Percentiles rank a stretch among this genome's conserved stretches.
Evolutionary conservation across 2,797 vertebrate genomes (phyloP).

Genomic region (Euphonia xanthogaster): DNA sequence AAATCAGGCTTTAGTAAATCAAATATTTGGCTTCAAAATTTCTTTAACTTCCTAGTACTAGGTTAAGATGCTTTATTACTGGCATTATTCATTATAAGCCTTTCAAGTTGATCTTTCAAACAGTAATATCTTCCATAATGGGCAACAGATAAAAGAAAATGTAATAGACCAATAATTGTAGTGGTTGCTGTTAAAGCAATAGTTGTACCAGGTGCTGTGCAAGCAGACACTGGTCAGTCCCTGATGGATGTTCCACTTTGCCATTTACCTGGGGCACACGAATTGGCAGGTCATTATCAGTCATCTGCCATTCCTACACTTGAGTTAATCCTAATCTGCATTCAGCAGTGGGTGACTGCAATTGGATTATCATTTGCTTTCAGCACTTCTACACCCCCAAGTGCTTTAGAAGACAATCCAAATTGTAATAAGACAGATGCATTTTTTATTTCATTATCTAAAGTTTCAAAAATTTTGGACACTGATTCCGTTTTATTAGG

Average conservation of each 20-base stretch:
- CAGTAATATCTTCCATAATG: background rate
- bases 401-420: background rate
- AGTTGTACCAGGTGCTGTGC: background rate
- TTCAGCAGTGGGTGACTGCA: background rate
- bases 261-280: background rate
- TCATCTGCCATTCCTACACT: background rate
- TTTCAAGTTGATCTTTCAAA: background rate
- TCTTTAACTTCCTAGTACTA: background rate
- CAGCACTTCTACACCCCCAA: background rate
- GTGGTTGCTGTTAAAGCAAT: background rate
- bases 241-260: background rate
- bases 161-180: background rate
- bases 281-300: conserved; percentile 7
- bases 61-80: background rate
- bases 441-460: background rate
- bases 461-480: background rate
- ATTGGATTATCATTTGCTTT: background rate
- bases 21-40: background rate
- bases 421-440: background rate
- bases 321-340: background rate
- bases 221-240: background rate
- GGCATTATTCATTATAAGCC: background rate
- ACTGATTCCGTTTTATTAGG: background rate
- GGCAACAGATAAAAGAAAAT: background rate
- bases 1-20: background rate